phyloP scores from a whole-genome alignment of 2,113 vertebrate genomes.

The Protobothrops mucrosquamatus region DNA sequence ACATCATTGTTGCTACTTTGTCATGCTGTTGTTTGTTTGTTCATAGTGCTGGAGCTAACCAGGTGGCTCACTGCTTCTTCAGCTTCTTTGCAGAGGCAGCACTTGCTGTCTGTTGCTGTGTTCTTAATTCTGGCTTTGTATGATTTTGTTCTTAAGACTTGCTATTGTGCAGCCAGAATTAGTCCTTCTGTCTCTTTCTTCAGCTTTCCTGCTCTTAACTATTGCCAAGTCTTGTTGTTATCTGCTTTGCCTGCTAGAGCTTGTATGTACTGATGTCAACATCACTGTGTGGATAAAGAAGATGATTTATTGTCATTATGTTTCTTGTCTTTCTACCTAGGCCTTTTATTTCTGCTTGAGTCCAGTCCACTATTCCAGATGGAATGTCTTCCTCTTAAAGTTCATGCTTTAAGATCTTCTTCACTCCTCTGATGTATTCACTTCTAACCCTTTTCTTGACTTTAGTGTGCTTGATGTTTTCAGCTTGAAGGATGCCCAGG shows the following conservation, averaged over 20 bases:
- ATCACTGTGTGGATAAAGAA: neutral
- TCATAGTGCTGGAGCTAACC: neutral
- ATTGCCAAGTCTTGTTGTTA: neutral
- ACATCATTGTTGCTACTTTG: neutral
- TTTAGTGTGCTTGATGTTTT: neutral
- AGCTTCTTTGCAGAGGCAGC: neutral
- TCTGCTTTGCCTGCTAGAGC: neutral
- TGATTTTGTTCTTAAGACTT: neutral
- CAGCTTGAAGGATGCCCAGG: neutral
- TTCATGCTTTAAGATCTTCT: neutral
- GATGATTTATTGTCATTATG: neutral
- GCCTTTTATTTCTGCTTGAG: neutral
- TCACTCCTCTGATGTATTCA: neutral
- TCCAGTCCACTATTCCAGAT: neutral
- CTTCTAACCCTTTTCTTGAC: neutral
- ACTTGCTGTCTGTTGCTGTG: neutral
- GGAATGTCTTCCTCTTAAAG: neutral
- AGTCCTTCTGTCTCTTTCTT: neutral
- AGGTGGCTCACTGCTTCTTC: neutral
- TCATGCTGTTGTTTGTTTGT: neutral
- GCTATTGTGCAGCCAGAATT: neutral
- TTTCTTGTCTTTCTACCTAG: neutral
- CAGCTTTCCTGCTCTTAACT: neutral
- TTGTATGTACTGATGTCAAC: neutral
- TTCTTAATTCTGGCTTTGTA: neutral